Conservation (phyloP, 2,113 vertebrate genomes). For the Fukomys damarensis region DNA sequence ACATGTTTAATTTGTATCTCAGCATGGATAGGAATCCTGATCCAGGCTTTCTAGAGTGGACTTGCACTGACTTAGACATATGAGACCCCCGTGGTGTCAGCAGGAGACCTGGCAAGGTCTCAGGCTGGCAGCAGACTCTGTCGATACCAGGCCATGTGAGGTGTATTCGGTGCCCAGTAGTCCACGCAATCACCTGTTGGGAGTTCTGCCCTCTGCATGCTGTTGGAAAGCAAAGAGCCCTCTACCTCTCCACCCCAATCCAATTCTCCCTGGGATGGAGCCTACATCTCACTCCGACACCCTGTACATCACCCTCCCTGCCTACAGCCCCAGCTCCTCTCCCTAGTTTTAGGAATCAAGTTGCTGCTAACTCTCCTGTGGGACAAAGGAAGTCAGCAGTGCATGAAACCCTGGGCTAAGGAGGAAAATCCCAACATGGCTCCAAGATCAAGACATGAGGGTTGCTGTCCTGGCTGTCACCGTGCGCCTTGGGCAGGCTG, state of each 20-base stretch:
- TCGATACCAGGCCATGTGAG: background rate
- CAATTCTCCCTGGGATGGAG: background rate
- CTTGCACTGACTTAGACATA: background rate
- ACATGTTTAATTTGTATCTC: background rate
- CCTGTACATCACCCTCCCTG: no score
- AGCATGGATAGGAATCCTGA: background rate
- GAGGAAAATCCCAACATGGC: background rate
- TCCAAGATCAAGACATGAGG: background rate
- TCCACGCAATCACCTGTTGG: accelerated
- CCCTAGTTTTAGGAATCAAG: background rate
- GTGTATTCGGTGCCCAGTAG: background rate
- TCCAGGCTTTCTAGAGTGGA: background rate
- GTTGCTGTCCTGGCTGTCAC: background rate
- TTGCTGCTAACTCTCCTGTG: background rate
- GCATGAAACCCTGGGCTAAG: background rate
- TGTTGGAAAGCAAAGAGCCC: background rate
- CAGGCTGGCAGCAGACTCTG: background rate
- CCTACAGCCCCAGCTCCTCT: background rate
- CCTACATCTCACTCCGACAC: background rate
- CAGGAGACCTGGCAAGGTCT: background rate
- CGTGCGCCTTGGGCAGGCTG: background rate
- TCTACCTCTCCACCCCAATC: background rate
- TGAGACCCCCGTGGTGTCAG: background rate
- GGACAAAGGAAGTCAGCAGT: background rate
- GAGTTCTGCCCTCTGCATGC: background rate